Conservation (phyloP, 2,888 invertebrate genomes). For the Melinopterus prodromus region DNA sequence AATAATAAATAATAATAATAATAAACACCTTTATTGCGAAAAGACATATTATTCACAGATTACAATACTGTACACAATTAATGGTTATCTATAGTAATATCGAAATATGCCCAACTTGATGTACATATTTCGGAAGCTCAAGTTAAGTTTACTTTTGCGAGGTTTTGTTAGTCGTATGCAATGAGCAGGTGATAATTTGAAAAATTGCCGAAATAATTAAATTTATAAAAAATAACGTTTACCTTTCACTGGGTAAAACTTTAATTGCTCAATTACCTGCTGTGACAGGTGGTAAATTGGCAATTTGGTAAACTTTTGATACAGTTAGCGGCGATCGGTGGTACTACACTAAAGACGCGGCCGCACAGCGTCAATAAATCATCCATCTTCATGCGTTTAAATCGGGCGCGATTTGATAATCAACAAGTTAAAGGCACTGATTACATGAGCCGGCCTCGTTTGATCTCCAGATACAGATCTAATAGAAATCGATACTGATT, state of each 20-base stretch:
- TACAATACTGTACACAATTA: no score
- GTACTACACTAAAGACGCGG: neutral
- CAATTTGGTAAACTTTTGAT: slow-evolving; percentile 22
- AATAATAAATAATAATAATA: no score
- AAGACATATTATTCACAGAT: no score
- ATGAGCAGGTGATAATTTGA: neutral
- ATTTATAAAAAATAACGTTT: slow-evolving; percentile 22
- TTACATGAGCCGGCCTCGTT: neutral
- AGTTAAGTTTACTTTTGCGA: no score
- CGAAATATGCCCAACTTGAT: no score
- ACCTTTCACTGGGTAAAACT: slow-evolving; percentile 17
- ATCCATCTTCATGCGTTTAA: neutral
- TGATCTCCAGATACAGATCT: neutral
- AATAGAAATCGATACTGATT: neutral
- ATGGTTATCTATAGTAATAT: no score
- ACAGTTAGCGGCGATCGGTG: slow-evolving; percentile 8
- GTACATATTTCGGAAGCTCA: no score
- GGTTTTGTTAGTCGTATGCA: slow-evolving; percentile 7
- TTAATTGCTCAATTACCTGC: slow-evolving; percentile 21
- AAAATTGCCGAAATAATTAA: slow-evolving; percentile 9
- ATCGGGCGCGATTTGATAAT: neutral
- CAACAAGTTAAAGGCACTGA: neutral
- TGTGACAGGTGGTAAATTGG: slow-evolving; percentile 25
- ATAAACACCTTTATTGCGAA: no score
- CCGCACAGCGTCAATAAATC: neutral